A percentile compares a stretch with the other conserved stretches of the same genome.
Conservation (phyloP, 2,797 vertebrate genomes). For the Pantherophis alleghaniensis region DNA sequence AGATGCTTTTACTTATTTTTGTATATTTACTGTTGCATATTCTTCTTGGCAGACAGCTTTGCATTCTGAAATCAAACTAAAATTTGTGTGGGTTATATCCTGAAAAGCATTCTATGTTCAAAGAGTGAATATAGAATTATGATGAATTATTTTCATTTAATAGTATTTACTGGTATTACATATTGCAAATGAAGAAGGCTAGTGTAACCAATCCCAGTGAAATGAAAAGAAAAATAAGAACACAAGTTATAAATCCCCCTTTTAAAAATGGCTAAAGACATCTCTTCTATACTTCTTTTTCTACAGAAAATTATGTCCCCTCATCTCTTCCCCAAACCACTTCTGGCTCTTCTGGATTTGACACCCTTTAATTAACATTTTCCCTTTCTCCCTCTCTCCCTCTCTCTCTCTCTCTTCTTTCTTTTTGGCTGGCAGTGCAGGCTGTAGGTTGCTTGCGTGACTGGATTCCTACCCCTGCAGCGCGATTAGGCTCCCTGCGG, state of each 20-base stretch:
- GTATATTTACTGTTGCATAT: conserved; percentile 1
- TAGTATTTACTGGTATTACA: conserved; percentile 5
- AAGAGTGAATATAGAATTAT: background rate
- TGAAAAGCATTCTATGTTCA: background rate
- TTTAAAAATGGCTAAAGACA: conserved; percentile 41
- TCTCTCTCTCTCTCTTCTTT: background rate
- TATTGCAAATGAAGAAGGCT: conserved; percentile 19
- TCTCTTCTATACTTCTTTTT: conserved; percentile 41
- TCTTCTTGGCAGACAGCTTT: conserved; percentile 1
- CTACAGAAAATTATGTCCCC: conserved; percentile 35
- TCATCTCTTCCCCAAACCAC: background rate
- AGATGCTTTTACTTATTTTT: conserved; percentile 18
- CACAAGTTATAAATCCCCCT: conserved; percentile 28
- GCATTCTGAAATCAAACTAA: conserved; percentile 8
- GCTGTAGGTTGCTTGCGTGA: conserved; percentile 57
- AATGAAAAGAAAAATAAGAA: background rate
- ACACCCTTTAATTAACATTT: conserved; percentile 71
- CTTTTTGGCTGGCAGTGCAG: conserved; percentile 44
- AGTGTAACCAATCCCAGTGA: background rate
- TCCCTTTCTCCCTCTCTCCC: background rate
- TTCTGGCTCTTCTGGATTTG: conserved; percentile 50
- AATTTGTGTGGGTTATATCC: background rate
- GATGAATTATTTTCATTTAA: background rate
- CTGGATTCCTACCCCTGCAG: conserved; percentile 53
- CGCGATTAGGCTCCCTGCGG: conserved; percentile 52